phyloP scores from a whole-genome alignment of 1,140 invertebrate species.

The Conopomorpha cramerella region DNA sequence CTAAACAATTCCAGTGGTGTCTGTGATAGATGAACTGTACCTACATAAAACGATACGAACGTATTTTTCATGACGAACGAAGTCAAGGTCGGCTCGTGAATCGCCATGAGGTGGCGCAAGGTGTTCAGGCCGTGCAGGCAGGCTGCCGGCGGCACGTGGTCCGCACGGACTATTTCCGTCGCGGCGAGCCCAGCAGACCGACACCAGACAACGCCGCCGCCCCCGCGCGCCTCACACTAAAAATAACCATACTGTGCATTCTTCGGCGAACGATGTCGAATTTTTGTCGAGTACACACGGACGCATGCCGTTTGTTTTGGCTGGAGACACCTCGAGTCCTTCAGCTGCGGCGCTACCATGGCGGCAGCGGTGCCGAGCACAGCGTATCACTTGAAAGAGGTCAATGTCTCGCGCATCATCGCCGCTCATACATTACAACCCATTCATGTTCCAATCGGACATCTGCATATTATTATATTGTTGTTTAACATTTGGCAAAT shows the following conservation, averaged over 20 bases:
- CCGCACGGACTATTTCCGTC: constrained; percentile 55
- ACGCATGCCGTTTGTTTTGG: constrained; percentile 54
- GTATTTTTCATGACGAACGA: too few species aligned
- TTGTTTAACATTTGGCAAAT: too few species aligned
- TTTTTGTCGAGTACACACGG: constrained; percentile 57
- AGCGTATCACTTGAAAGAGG: too few species aligned
- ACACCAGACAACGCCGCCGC: constrained; percentile 55
- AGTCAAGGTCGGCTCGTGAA: too few species aligned
- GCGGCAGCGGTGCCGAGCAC: constrained; percentile 8
- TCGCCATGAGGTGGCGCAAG: constrained; percentile 4
- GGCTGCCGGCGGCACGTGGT: constrained; percentile 35
- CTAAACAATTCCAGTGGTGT: too few species aligned
- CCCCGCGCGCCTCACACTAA: constrained; percentile 50
- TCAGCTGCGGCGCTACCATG: constrained; percentile 23
- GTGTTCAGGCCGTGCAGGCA: constrained; percentile 17
- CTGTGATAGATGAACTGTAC: too few species aligned
- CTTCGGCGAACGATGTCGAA: constrained; percentile 58
- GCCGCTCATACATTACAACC: too few species aligned
- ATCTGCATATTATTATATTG: too few species aligned
- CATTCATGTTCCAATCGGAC: too few species aligned
- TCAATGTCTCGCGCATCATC: too few species aligned
- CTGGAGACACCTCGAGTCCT: constrained; percentile 19
- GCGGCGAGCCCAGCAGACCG: constrained; percentile 53
- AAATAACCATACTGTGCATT: constrained; percentile 56
- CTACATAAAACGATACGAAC: too few species aligned